Conservation (phyloP, 2,797 vertebrate genomes). For the Paedocypris micromegethes region DNA sequence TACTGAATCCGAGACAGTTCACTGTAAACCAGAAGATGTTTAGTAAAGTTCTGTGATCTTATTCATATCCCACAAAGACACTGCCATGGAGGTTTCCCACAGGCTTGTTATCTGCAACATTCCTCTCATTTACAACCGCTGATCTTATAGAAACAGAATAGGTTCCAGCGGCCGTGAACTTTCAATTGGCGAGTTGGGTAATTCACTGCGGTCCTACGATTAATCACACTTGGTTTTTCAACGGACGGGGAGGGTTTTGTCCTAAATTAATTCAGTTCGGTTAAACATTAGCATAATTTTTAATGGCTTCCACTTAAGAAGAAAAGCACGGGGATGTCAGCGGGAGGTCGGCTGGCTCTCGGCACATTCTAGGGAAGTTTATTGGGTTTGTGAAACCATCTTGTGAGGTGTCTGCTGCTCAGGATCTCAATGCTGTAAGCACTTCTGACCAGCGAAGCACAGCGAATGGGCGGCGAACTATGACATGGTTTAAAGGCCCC, state of each 20-base stretch:
- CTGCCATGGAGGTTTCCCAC: not conserved
- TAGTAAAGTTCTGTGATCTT: not conserved
- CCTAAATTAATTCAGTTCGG: not conserved
- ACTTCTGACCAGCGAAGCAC: conserved; percentile 10
- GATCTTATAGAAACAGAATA: not conserved
- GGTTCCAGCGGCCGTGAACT: too few species aligned
- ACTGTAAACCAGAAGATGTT: not conserved
- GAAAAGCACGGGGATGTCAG: not conserved
- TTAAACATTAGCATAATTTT: not conserved
- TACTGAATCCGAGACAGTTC: too few species aligned
- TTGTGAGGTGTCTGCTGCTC: conserved; percentile 9
- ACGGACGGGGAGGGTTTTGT: too few species aligned
- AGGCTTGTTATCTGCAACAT: not conserved
- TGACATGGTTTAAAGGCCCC: conserved; percentile 16
- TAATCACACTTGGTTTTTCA: too few species aligned
- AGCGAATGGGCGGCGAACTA: conserved; percentile 4
- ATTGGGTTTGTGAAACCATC: conserved; percentile 8
- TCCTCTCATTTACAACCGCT: not conserved
- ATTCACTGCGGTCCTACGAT: too few species aligned
- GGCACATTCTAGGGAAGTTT: conserved; percentile 7
- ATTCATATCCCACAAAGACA: not conserved
- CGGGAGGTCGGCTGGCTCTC: not conserved
- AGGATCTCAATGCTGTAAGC: conserved; percentile 9
- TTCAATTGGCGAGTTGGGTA: too few species aligned
- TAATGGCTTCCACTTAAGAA: not conserved